Base-by-base conservation (phyloP, 53 echinoderm and acorn worm species). In the Pentamera pediparva region DNA sequence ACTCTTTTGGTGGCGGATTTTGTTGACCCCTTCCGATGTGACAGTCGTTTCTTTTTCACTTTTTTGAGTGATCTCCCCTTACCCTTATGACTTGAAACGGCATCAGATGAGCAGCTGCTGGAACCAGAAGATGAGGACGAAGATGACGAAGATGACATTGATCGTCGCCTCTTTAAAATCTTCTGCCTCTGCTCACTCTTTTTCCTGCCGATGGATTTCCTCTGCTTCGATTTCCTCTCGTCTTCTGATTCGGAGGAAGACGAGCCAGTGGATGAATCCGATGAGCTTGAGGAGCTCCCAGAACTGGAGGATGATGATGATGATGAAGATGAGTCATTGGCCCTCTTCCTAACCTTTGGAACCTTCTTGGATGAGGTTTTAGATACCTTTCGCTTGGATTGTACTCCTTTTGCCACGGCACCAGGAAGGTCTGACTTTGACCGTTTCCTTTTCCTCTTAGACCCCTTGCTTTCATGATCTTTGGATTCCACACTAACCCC, bases 101-200 rank as follows among this genome's bases (percentile, higher is more conserved):
- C 25, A 4, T 39, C 39, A 13, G 67, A 67, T 9, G 25, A 26
- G 3, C 54, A 26, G 6, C 54, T 54, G 54, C 54, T 70, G 1
- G 70, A 56, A 59, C 58, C 59, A 1, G 4, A 4, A 48, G 26
- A 39, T 11, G 80, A 80, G 43, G 67, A 35, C 3, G 39, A 35
- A 7, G 67, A 67, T 18, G 37, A 24, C 22, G 67, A 67, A 18
- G 60, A 58, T 5, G 80, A 80, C 26, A 57, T 47, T 56, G 52
- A 65, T 9, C 49, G 33, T 33, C 69, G 65, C 78, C 63, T 78
- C 35, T 49, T 12, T 69, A n/a, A n/a, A n/a, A n/a, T n/a, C n/a
- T n/a, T n/a, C n/a, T n/a, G n/a, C n/a, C n/a, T n/a, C n/a, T n/a
- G n/a, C n/a, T n/a, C n/a, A n/a, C n/a, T n/a, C n/a, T n/a, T n/a